phyloP scores from a whole-genome alignment of 2,888 invertebrate species.

The Diachrysia chrysitis region DNA sequence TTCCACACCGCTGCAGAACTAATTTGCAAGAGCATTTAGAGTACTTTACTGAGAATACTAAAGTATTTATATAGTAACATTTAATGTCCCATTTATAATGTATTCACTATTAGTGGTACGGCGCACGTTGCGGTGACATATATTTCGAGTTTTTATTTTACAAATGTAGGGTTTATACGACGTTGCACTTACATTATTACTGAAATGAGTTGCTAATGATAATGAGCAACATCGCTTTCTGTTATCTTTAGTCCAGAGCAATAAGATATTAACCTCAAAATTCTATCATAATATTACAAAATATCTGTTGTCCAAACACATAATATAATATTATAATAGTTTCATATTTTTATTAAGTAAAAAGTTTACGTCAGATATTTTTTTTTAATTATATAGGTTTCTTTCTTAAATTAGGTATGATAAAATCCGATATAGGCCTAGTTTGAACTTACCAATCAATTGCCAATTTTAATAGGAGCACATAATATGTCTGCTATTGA shows the following conservation, averaged over 20 bases:
- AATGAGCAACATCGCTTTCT: background rate
- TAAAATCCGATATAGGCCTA: too few species aligned
- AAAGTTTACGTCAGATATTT: too few species aligned
- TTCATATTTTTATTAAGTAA: too few species aligned
- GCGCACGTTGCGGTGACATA: conserved; percentile 15
- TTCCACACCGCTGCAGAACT: conserved; percentile 36
- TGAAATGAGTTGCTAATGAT: background rate
- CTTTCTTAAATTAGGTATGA: too few species aligned
- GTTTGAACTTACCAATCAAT: too few species aligned
- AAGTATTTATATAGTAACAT: conserved; percentile 47
- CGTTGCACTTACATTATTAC: background rate
- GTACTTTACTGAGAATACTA: conserved; percentile 38
- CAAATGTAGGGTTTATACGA: background rate
- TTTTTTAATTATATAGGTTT: too few species aligned
- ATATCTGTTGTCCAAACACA: too few species aligned
- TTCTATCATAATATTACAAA: too few species aligned
- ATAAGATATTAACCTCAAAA: background rate
- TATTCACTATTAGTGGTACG: conserved; percentile 30
- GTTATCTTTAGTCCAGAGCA: background rate
- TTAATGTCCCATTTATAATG: conserved; percentile 44
- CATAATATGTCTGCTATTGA: background rate
- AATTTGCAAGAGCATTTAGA: conserved; percentile 48
- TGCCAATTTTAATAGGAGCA: too few species aligned
- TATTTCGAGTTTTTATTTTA: conserved; percentile 23
- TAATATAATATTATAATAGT: too few species aligned